Percentiles rank a stretch among this genome's conserved stretches.
phyloP scores from a whole-genome alignment of 2,888 invertebrate genomes.

The Meta bourneti region DNA sequence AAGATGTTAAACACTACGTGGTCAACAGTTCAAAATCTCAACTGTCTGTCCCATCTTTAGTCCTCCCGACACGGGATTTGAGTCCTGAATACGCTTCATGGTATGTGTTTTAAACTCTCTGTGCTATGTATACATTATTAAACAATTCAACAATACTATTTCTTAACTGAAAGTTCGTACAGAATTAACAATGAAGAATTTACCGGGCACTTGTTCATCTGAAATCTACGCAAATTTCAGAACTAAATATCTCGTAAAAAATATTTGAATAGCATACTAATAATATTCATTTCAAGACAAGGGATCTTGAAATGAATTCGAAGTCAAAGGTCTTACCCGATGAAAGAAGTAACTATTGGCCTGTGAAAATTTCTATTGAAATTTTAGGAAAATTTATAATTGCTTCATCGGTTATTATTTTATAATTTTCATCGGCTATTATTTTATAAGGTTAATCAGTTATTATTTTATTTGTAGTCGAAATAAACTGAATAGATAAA shows the following conservation, averaged over 20 bases:
- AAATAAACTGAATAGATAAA: too few species aligned
- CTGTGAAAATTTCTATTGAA: too few species aligned
- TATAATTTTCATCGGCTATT: too few species aligned
- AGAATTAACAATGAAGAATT: not conserved
- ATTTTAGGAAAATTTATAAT: too few species aligned
- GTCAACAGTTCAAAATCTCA: not conserved
- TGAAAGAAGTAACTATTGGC: too few species aligned
- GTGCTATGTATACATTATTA: not conserved
- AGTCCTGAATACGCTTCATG: conserved; percentile 23
- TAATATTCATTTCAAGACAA: not conserved
- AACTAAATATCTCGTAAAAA: not conserved
- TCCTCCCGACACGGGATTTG: not conserved
- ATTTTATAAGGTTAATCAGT: too few species aligned
- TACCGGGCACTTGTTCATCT: not conserved
- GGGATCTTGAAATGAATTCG: too few species aligned
- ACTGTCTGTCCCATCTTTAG: not conserved
- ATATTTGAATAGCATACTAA: not conserved
- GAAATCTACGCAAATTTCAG: not conserved
- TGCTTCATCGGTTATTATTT: too few species aligned
- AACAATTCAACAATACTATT: not conserved
- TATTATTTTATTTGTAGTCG: too few species aligned
- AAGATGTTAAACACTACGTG: not conserved
- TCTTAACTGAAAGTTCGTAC: not conserved
- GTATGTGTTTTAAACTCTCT: not conserved
- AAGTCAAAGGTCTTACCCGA: too few species aligned